Evolutionary conservation across 2,113 vertebrate species (phyloP).

Genomic region (Tetraodon nigroviridis): DNA sequence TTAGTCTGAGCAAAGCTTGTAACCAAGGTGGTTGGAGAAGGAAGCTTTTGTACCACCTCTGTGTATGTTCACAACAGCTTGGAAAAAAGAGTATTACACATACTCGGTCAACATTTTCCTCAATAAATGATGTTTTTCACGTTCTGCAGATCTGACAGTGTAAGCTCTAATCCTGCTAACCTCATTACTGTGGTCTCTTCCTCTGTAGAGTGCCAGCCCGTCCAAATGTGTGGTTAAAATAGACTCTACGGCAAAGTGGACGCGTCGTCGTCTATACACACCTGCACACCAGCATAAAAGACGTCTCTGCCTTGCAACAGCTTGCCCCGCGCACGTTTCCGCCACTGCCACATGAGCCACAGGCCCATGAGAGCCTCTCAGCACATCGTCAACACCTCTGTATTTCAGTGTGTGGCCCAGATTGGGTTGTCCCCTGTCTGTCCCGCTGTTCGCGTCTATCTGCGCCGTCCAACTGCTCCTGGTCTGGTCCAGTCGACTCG

Average conservation of each 20-base stretch:
- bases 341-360: constrained; percentile 35
- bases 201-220: constrained; percentile 24
- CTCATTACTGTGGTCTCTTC: constrained; percentile 38
- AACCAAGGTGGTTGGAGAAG: background rate
- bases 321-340: constrained; percentile 27
- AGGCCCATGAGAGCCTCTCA: constrained; percentile 31
- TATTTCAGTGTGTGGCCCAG: constrained; percentile 19
- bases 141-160: constrained; percentile 13
- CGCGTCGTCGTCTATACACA: constrained; percentile 16
- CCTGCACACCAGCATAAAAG: constrained; percentile 11
- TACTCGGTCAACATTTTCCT: constrained; percentile 12
- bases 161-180: constrained; percentile 46
- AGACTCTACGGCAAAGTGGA: constrained; percentile 27
- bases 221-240: constrained; percentile 35
- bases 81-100: constrained; percentile 16
- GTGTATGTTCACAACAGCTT: background rate
- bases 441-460: background rate
- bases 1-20: constrained; percentile 17
- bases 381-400: constrained; percentile 44
- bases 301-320: constrained; percentile 23
- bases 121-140: constrained; percentile 19
- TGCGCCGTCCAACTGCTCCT: constrained; percentile 4
- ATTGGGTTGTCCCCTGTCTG: constrained; percentile 9
- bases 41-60: background rate
- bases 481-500: constrained; percentile 5